A percentile compares a stretch with the other conserved stretches of the same genome.
phyloP scores from a whole-genome alignment of 1,140 invertebrate genomes.

The Neodiprion fabricii region DNA sequence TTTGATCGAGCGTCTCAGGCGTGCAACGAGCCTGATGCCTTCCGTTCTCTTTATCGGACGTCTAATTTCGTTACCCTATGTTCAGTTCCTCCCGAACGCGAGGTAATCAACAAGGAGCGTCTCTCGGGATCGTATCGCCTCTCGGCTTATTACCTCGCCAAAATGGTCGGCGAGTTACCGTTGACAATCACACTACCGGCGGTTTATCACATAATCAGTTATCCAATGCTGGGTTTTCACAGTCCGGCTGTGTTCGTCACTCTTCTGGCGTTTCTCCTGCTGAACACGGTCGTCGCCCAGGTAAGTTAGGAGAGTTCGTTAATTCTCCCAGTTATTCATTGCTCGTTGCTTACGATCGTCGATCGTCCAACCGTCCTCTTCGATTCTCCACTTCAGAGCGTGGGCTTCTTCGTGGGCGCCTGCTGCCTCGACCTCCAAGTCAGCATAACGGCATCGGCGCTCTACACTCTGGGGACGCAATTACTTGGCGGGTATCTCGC shows the following conservation, averaged over 20 bases:
- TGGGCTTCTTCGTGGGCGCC: conserved; percentile 84
- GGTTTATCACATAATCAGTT: conserved; percentile 81
- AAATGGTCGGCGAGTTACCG: conserved; percentile 85
- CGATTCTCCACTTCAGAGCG: conserved; percentile 65
- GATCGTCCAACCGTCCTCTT: too few species aligned
- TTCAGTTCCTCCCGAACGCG: conserved; percentile 81
- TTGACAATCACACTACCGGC: conserved; percentile 79
- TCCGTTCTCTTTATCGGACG: neutral
- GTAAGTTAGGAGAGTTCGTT: conserved; percentile 46
- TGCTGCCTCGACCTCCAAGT: conserved; percentile 82
- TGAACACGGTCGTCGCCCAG: conserved; percentile 81
- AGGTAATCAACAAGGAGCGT: conserved; percentile 85
- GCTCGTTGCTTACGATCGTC: too few species aligned
- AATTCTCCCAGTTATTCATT: too few species aligned
- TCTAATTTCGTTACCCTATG: neutral
- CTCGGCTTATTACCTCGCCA: conserved; percentile 85
- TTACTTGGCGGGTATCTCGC: conserved; percentile 84
- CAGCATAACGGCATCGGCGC: conserved; percentile 80
- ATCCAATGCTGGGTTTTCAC: conserved; percentile 76
- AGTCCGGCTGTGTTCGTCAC: conserved; percentile 73
- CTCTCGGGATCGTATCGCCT: conserved; percentile 82
- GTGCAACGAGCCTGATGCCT: conserved; percentile 19
- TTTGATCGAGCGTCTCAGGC: neutral
- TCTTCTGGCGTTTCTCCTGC: conserved; percentile 75
- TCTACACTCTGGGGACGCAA: conserved; percentile 83